A percentile compares a stretch with the other conserved stretches of the same genome.
These are phyloP conservation scores for Noctilio leporinus DNA, from an alignment of 2,113 vertebrate species.

Conservation along the genomic window DNA sequence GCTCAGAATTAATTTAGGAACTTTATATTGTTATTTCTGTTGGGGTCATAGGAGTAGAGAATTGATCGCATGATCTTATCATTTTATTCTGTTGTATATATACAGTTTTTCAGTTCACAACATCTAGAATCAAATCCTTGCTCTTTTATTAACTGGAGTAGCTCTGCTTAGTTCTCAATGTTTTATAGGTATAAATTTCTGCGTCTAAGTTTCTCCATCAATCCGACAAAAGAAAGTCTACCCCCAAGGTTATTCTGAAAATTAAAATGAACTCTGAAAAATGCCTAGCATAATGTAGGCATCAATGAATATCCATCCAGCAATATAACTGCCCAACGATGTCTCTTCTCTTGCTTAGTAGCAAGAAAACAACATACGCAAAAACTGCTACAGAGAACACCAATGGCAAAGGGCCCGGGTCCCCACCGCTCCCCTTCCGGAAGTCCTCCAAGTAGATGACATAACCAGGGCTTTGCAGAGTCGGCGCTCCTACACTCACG, in stretches of 20 bases:
- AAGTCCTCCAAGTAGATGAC: background rate
- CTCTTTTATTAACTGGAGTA: background rate
- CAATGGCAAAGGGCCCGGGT: background rate
- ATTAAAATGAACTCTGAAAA: background rate
- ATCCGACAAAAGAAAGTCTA: background rate
- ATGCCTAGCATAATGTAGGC: background rate
- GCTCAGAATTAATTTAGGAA: background rate
- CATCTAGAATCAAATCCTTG: background rate
- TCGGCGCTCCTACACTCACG: background rate
- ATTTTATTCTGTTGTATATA: background rate
- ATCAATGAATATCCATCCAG: background rate
- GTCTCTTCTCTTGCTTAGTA: background rate
- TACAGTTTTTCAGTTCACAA: background rate
- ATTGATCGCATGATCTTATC: background rate
- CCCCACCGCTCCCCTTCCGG: fast-evolving
- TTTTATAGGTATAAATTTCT: background rate
- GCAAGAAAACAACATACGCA: background rate
- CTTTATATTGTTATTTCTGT: background rate
- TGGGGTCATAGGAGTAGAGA: background rate
- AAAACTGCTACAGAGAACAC: background rate
- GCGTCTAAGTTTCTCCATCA: background rate
- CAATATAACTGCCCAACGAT: background rate
- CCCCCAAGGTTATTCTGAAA: background rate
- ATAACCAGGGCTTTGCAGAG: background rate
- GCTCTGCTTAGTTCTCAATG: too few species aligned